Percentiles rank a stretch among this genome's conserved stretches.
Conservation (phyloP, 2,113 vertebrate genomes). For the Anser cygnoides region DNA sequence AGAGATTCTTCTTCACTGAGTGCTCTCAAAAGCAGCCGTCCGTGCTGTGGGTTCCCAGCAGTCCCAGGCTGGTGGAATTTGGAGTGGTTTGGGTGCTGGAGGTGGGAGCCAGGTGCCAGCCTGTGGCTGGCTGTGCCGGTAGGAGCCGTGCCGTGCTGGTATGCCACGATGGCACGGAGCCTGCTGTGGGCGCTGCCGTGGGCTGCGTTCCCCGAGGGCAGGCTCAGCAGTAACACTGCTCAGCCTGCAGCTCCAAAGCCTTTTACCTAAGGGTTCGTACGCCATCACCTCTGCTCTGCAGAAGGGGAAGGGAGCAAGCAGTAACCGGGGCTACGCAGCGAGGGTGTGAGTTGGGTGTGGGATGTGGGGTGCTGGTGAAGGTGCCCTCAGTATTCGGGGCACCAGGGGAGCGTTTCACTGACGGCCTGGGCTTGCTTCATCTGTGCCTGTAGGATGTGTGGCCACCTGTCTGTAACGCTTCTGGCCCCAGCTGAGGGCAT, state of each 20-base stretch:
- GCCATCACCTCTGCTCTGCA: neutral
- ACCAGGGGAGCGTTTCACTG: fast-evolving
- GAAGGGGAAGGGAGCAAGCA: neutral
- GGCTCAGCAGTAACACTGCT: neutral
- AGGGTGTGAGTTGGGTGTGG: neutral
- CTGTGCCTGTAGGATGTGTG: fast-evolving
- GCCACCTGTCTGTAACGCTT: neutral
- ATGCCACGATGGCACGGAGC: fast-evolving
- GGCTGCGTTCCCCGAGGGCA: neutral
- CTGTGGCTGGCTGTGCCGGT: neutral
- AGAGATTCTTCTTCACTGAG: neutral
- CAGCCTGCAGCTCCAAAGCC: neutral
- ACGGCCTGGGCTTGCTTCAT: neutral
- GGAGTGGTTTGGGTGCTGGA: neutral
- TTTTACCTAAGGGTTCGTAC: neutral
- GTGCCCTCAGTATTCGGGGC: neutral
- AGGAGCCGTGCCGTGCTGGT: neutral
- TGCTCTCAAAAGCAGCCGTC: neutral
- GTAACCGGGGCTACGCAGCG: neutral
- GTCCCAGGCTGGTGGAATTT: neutral
- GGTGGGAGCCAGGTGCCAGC: neutral
- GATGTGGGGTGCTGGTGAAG: neutral
- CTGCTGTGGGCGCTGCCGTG: fast-evolving
- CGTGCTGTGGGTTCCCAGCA: neutral
- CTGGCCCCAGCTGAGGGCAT: neutral